Conservation (phyloP, 2,888 invertebrate species). For the Elegia similella region DNA sequence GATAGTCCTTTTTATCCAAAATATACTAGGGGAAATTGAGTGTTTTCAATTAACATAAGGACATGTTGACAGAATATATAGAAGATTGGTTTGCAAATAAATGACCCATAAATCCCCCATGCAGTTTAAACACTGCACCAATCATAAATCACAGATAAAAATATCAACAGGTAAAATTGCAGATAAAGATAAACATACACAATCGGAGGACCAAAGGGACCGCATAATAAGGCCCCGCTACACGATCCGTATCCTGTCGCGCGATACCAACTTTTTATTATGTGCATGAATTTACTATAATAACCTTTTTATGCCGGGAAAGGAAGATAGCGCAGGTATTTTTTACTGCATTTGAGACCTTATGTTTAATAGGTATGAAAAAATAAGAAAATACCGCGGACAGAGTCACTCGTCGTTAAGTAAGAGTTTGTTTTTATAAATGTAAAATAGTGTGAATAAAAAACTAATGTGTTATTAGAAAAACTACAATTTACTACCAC, state of each 20-base stretch:
- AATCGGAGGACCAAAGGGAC: constrained; percentile 1
- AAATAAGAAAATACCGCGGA: no score
- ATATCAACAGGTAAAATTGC: not conserved
- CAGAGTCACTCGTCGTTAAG: no score
- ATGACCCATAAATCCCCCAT: not conserved
- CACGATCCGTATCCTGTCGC: not conserved
- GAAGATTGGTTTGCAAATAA: not conserved
- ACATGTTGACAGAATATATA: no score
- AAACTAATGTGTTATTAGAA: no score
- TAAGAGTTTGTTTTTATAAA: no score
- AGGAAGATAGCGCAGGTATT: constrained; percentile 25
- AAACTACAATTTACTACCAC: no score
- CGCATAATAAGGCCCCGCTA: not conserved
- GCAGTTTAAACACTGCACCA: not conserved
- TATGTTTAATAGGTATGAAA: not conserved
- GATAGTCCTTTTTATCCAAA: no score
- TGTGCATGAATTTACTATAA: constrained; percentile 52
- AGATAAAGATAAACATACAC: not conserved
- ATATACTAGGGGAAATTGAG: no score
- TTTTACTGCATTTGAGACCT: not conserved
- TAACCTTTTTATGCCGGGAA: constrained; percentile 47
- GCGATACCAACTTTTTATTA: constrained; percentile 35
- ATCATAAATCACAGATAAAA: not conserved
- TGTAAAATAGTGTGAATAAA: no score
- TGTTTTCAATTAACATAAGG: no score